Percentiles rank a stretch among this genome's conserved stretches.
These are phyloP conservation scores for Drosophila pseudoobscura DNA, from an alignment of 1,140 invertebrate genomes.

Conservation along the genomic window DNA sequence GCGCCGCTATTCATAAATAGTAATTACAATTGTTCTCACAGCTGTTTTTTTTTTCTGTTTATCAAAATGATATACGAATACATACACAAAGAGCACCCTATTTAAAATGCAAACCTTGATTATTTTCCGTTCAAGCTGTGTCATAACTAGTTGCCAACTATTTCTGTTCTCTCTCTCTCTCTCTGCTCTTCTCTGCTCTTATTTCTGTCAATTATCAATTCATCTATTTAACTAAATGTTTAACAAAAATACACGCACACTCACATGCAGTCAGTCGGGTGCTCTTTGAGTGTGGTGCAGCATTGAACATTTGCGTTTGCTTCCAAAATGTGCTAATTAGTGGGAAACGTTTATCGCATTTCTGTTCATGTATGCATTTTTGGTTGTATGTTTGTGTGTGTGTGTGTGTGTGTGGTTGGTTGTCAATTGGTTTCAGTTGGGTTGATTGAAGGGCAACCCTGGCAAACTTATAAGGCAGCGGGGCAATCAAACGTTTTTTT, in stretches of 20 bases:
- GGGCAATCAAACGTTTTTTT: not conserved
- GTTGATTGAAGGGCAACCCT: constrained; percentile 56
- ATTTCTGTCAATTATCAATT: constrained; percentile 43
- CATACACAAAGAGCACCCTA: no score
- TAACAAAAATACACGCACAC: constrained; percentile 32
- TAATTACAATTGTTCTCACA: no score
- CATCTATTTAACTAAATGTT: constrained; percentile 45
- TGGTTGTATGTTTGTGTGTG: constrained; percentile 6
- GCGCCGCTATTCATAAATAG: no score
- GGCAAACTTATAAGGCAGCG: constrained; percentile 24
- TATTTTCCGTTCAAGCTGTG: constrained; percentile 2
- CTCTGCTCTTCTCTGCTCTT: constrained; percentile 8
- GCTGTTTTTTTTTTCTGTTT: no score
- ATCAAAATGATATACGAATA: no score
- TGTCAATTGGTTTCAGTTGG: constrained; percentile 48
- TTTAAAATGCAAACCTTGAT: no score
- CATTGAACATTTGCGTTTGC: constrained; percentile 45
- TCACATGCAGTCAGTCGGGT: constrained; percentile 6
- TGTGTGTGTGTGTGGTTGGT: constrained; percentile 24
- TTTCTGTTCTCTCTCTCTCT: constrained; percentile 14
- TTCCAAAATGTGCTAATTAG: constrained; percentile 68
- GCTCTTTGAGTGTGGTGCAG: constrained; percentile 20
- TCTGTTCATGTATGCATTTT: not conserved
- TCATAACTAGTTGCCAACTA: constrained; percentile 4
- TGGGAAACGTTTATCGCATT: constrained; percentile 68